Conservation (phyloP, 2,888 invertebrate genomes). For the Branchipolynoe longqiensis region DNA sequence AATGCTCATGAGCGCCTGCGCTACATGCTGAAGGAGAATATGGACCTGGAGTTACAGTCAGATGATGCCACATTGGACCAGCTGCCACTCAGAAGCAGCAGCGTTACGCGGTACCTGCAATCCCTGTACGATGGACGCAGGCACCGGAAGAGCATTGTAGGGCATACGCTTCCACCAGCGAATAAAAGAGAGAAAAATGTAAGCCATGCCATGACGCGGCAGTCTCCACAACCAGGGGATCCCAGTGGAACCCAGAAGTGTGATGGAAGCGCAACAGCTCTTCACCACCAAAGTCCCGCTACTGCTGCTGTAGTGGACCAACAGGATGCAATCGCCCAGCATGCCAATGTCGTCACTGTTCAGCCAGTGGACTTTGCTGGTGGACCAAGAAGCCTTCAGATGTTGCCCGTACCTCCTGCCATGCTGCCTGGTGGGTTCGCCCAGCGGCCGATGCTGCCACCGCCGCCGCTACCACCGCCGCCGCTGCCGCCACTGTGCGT, state of each 20-base stretch:
- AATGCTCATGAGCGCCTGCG: conserved; percentile 19
- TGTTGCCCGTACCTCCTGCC: not conserved
- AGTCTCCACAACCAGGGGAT: not conserved
- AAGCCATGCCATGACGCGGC: not conserved
- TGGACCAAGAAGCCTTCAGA: not conserved
- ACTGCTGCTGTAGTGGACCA: not conserved
- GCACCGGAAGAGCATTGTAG: not conserved
- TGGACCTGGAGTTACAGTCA: not conserved
- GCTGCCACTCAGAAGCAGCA: not conserved
- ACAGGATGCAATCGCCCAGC: not conserved
- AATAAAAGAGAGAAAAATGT: not conserved
- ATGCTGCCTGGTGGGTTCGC: not conserved
- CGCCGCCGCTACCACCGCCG: not conserved
- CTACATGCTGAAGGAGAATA: not conserved
- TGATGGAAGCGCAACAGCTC: not conserved
- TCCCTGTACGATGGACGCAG: not conserved
- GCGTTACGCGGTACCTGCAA: not conserved
- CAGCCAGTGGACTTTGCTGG: not conserved
- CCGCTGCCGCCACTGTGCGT: not conserved
- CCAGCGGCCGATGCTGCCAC: not conserved
- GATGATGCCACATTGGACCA: not conserved
- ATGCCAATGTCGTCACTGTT: not conserved
- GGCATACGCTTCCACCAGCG: not conserved
- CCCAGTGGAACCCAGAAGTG: not conserved
- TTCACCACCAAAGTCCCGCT: not conserved